phyloP scores from a whole-genome alignment of 2,888 invertebrate genomes.

The Saturnia pavonia region DNA sequence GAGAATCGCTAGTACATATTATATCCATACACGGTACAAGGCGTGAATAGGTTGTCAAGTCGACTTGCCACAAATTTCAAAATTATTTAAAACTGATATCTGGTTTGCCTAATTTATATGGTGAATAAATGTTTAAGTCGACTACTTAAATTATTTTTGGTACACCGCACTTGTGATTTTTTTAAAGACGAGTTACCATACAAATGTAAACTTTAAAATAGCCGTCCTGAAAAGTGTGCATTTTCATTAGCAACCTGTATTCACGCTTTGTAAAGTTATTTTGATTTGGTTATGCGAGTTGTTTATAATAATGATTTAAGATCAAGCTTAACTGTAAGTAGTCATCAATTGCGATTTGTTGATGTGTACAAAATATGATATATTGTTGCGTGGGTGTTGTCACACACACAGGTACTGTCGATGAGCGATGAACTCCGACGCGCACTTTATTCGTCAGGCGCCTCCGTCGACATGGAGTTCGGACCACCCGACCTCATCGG shows the following conservation, averaged over 20 bases:
- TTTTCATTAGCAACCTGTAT: no score
- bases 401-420: slow-evolving; percentile 88
- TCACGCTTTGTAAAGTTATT: not conserved
- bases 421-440: slow-evolving; percentile 96
- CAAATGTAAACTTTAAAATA: no score
- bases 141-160: no score
- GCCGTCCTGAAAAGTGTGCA: no score
- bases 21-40: no score
- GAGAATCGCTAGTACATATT: not conserved
- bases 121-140: no score
- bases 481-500: slow-evolving; percentile 95
- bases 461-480: slow-evolving; percentile 92
- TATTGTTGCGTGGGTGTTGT: not conserved
- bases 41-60: no score
- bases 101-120: no score
- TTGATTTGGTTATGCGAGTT: not conserved
- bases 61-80: no score
- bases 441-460: slow-evolving; percentile 88
- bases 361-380: not conserved
- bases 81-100: no score
- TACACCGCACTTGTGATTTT: no score
- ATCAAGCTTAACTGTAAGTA: not conserved
- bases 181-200: no score
- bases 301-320: not conserved
- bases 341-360: not conserved